phyloP scores from a whole-genome alignment of 2,888 invertebrate species.

The Adineta ricciae region DNA sequence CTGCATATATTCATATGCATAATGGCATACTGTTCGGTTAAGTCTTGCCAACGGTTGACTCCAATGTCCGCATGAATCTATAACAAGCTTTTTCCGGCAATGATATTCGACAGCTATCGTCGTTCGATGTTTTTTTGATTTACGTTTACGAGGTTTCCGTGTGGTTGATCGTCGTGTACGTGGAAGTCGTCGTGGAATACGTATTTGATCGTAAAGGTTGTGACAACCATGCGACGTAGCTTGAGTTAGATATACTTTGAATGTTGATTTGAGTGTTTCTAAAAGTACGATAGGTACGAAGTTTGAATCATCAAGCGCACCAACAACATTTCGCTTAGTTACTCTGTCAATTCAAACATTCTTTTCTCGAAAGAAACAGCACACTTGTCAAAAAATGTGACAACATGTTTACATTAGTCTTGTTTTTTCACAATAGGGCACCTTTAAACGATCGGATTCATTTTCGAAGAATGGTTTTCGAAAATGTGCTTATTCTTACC shows the following conservation, averaged over 20 bases:
- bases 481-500: background rate
- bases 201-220: slow-evolving; percentile 24
- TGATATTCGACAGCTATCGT: background rate
- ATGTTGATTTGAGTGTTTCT: background rate
- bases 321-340: no score
- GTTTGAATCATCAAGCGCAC: no score
- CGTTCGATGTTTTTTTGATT: background rate
- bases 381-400: no score
- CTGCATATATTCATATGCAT: background rate
- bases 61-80: background rate
- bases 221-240: slow-evolving; percentile 27
- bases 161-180: slow-evolving; percentile 30
- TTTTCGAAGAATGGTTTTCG: no score
- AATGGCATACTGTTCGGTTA: background rate
- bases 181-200: slow-evolving; percentile 27
- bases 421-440: no score
- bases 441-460: no score
- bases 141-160: background rate
- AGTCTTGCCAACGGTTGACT: background rate
- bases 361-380: no score
- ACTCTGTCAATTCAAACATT: no score
- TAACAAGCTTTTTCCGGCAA: background rate
- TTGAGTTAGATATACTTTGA: background rate
- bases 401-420: no score
- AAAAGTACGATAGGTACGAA: no score